Evolutionary conservation across 2,113 vertebrate species (phyloP).

Genomic region (Colius striatus): DNA sequence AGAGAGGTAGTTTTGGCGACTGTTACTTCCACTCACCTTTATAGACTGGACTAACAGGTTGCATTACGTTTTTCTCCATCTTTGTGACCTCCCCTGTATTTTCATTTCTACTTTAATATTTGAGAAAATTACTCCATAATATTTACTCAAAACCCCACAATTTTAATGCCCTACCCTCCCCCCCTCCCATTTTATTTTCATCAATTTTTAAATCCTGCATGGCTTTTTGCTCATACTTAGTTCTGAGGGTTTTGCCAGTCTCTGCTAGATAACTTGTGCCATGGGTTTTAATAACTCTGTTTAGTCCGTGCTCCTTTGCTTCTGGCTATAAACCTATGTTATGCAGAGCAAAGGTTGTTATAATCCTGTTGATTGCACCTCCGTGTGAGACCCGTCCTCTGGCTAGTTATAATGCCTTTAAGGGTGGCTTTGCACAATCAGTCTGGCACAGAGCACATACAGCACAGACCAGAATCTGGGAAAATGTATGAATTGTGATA

Average conservation of each 20-base stretch:
- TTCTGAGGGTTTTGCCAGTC: not conserved
- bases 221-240: not conserved
- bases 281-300: not conserved
- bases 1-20: not conserved
- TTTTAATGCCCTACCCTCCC: no score
- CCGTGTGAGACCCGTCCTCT: not conserved
- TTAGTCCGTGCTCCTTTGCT: not conserved
- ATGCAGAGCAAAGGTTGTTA: not conserved
- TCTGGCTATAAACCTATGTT: not conserved
- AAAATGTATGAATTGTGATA: conserved; percentile 19
- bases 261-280: not conserved
- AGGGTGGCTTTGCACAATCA: not conserved
- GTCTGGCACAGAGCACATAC: not conserved
- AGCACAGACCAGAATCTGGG: not conserved
- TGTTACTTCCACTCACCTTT: not conserved
- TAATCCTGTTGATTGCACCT: not conserved
- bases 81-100: not conserved
- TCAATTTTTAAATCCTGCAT: no score
- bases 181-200: no score
- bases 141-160: not conserved
- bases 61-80: not conserved
- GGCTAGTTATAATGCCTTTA: not conserved
- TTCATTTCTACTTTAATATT: not conserved
- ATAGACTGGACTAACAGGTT: not conserved
- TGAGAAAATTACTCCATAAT: not conserved